Base-by-base conservation (phyloP, 2,888 invertebrate genomes). In the Polietes domitor region DNA sequence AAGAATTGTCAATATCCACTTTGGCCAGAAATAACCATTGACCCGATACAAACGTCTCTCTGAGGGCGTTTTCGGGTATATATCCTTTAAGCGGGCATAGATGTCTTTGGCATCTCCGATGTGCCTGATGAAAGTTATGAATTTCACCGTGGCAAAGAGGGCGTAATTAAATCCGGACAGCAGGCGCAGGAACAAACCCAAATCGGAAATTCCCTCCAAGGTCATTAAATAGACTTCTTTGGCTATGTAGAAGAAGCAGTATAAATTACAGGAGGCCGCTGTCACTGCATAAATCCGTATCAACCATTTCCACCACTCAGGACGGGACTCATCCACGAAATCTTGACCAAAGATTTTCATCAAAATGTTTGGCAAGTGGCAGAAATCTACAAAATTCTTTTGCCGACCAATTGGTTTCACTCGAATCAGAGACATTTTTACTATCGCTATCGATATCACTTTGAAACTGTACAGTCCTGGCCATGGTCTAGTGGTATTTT, bases 371-470 rank as follows among this genome's bases (percentile, higher is more conserved):
- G 86, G 86, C 9, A 81, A 74, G 61, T 55, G 32, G 53, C 83
- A 86, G 37, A 85, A 86, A 78, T 86, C 86, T 6, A 68, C 15
- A 74, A 82, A 86, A 26, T 73, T 50, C 58, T 75, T 77, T 65
- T 82, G 77, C 19, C 10, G 53, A 6, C 61, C 9, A 15, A 81
- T 26, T 26, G 17, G 32, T 41, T 79, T 55, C 9, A 63, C 53
- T 37, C 10, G 41, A 53, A 32, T 19, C 19, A 41, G 2, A 0
- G 74, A 63, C 83, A 83, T 80, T 83, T 61, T 80, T 3, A 47
- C 47, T 5, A n/a, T 28, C 10, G 26, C 10, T 55, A 10, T 21
- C 15, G 12, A 58, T n/a, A n/a, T 28, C 19, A 58, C 28, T 58
- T 58, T 58, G 28, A 12, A 28, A 58, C 26, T 58, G 58, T 28